These are phyloP conservation scores for Capricornis sumatraensis DNA, from an alignment of 2,113 vertebrate species.

Conservation along the genomic window DNA sequence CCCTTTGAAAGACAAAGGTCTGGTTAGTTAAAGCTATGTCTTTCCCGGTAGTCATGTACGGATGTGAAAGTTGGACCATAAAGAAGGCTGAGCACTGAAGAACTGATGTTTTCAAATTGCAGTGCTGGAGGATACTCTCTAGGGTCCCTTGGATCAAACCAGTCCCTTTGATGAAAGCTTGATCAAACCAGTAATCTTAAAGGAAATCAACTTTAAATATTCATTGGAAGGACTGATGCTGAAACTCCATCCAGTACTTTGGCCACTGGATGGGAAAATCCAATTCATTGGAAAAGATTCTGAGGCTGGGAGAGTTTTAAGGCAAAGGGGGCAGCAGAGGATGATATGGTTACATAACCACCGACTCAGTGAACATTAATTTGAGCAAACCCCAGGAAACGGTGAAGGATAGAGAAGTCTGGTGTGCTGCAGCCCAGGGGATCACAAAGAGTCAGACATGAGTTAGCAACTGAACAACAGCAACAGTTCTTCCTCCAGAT, in stretches of 20 bases:
- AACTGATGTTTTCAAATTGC: neutral
- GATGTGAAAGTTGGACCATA: neutral
- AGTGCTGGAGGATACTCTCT: neutral
- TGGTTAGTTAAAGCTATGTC: neutral
- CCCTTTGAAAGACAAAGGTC: neutral
- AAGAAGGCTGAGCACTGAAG: neutral
- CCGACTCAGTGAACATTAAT: neutral
- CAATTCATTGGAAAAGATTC: neutral
- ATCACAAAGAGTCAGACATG: neutral
- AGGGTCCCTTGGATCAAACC: neutral
- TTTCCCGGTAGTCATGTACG: neutral
- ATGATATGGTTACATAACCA: neutral
- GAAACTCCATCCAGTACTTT: neutral
- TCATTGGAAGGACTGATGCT: neutral
- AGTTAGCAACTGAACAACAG: neutral
- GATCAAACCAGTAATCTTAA: neutral
- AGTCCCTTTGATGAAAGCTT: neutral
- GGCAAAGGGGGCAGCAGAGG: neutral
- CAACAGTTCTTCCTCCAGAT: neutral
- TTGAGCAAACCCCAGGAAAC: neutral
- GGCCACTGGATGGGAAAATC: neutral
- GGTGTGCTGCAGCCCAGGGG: neutral
- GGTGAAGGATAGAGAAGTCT: neutral
- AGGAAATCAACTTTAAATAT: neutral
- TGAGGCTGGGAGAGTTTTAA: neutral